A percentile compares a stretch with the other conserved stretches of the same genome.
Evolutionary conservation across 2,888 invertebrate species (phyloP).

Genomic region (Ophioninae sp.): DNA sequence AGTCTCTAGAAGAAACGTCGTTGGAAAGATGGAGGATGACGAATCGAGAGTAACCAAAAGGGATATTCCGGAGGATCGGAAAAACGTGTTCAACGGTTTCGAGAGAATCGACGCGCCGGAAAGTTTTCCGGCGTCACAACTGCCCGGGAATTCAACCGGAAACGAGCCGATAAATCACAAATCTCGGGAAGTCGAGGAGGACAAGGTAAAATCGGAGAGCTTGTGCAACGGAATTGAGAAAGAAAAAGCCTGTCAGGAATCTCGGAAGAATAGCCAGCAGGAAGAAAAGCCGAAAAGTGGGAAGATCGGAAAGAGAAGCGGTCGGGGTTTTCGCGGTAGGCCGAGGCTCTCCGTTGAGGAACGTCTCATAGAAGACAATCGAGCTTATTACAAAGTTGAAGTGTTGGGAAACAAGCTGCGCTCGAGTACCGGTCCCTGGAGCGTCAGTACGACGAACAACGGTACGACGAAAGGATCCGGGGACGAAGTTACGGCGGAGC

Average conservation of each 20-base stretch:
- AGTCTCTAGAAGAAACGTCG: not conserved
- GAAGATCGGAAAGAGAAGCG: constrained; percentile 66
- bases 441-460: constrained; percentile 44
- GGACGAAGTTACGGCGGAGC: not conserved
- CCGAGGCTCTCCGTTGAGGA: constrained; percentile 82
- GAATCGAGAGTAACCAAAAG: not conserved
- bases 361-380: constrained; percentile 82
- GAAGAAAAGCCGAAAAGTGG: constrained; percentile 60
- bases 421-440: constrained; percentile 81
- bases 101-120: constrained; percentile 48
- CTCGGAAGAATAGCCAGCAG: constrained; percentile 27
- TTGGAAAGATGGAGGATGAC: constrained; percentile 25
- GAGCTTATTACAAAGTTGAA: constrained; percentile 88
- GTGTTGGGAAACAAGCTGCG: constrained; percentile 87
- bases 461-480: not conserved
- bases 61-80: constrained; percentile 50
- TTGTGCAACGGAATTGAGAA: constrained; percentile 63
- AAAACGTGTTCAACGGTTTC: constrained; percentile 59
- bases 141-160: constrained; percentile 49
- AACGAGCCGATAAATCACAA: constrained; percentile 27
- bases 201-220: constrained; percentile 22
- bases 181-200: constrained; percentile 32
- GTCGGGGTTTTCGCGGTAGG: constrained; percentile 70
- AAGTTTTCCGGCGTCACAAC: constrained; percentile 53
- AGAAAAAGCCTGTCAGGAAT: constrained; percentile 54